These are phyloP conservation scores for Gila orcuttii DNA, from an alignment of 2,113 vertebrate genomes.

Conservation along the genomic window DNA sequence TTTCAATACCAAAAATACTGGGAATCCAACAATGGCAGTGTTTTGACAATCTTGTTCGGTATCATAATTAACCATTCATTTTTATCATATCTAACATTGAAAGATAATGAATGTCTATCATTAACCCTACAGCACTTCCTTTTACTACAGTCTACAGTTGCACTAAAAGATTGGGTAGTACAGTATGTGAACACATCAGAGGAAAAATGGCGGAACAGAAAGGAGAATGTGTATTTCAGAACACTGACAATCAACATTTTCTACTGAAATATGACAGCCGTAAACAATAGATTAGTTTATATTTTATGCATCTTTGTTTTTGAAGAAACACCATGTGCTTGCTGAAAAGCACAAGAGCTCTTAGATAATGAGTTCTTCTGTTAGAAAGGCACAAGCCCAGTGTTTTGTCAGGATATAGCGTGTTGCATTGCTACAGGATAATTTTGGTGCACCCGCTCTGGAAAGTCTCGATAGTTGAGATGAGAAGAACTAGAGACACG, in stretches of 20 bases:
- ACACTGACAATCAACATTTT: slow-evolving; percentile 19
- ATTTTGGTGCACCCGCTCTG: slow-evolving; percentile 36
- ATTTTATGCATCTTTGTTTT: slow-evolving; percentile 45
- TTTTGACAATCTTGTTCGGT: background rate
- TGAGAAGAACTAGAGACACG: slow-evolving; percentile 10
- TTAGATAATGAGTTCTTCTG: slow-evolving; percentile 20
- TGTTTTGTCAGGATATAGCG: slow-evolving; percentile 21
- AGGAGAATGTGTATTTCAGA: slow-evolving; percentile 5
- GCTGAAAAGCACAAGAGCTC: slow-evolving; percentile 40
- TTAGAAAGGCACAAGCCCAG: slow-evolving; percentile 48
- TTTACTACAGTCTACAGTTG: slow-evolving; percentile 36
- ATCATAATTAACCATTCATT: slow-evolving; percentile 11
- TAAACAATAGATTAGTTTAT: slow-evolving; percentile 46
- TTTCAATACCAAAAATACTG: background rate
- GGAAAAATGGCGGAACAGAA: slow-evolving; percentile 16
- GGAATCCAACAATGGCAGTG: slow-evolving; percentile 3
- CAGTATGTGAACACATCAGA: slow-evolving; percentile 16
- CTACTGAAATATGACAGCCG: slow-evolving; percentile 26
- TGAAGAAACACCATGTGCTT: slow-evolving; percentile 31
- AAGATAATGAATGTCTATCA: slow-evolving; percentile 15
- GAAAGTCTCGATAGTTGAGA: slow-evolving; percentile 18
- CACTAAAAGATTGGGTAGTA: slow-evolving; percentile 12
- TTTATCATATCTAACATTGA: slow-evolving; percentile 38
- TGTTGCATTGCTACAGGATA: slow-evolving; percentile 43
- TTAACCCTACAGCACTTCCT: slow-evolving; percentile 20